Evolutionary conservation across 2,888 invertebrate species (phyloP).

Genomic region (Ganaspis brasiliensis): DNA sequence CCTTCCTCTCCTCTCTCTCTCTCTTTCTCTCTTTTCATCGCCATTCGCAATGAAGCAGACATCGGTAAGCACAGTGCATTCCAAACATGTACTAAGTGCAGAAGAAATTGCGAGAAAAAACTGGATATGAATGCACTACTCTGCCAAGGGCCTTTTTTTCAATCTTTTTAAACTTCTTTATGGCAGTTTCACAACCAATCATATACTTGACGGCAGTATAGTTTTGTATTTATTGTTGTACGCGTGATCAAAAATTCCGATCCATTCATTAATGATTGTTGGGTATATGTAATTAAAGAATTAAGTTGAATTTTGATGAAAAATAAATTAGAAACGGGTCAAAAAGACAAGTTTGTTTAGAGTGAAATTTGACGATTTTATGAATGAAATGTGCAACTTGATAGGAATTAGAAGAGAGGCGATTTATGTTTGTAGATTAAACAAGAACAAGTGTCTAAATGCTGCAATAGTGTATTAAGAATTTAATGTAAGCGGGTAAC

Average conservation of each 20-base stretch:
- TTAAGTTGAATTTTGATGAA: no score
- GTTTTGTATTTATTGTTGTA: no score
- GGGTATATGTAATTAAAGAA: no score
- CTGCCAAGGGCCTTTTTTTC: not conserved
- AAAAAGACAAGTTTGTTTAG: no score
- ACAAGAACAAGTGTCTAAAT: not conserved
- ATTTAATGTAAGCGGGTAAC: conserved; percentile 26
- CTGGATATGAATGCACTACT: conserved; percentile 22
- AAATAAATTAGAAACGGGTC: no score
- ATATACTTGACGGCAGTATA: not conserved
- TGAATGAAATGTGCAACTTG: no score
- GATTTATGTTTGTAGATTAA: not conserved
- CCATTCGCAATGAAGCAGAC: conserved; percentile 12
- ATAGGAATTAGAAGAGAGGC: no score
- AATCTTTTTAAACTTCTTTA: conserved; percentile 8
- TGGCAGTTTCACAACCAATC: not conserved
- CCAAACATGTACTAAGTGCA: conserved; percentile 39
- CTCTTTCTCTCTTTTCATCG: conserved; percentile 35
- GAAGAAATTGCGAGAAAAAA: conserved; percentile 36
- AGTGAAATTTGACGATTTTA: no score
- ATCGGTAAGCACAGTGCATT: conserved; percentile 29
- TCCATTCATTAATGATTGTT: no score
- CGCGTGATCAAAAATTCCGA: no score
- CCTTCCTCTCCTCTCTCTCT: conserved; percentile 21
- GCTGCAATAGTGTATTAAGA: conserved; percentile 16